Conservation (phyloP, 2,113 vertebrate genomes). For the Amazona guildingii region DNA sequence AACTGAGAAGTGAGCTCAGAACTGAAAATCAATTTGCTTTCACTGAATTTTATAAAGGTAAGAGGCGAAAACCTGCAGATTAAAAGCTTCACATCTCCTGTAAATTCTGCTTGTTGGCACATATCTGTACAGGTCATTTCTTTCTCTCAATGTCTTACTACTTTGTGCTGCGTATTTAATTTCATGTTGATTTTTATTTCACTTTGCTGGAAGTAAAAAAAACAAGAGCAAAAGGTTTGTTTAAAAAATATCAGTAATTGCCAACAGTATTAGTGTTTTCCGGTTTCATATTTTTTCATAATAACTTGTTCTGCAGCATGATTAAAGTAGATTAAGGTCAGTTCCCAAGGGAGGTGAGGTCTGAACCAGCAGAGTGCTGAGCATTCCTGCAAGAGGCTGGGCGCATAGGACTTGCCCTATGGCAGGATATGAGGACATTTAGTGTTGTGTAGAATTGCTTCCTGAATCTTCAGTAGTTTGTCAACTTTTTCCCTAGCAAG, state of each 20-base stretch:
- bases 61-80: conserved; percentile 16
- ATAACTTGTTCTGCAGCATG: conserved; percentile 1
- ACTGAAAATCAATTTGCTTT: conserved; percentile 60
- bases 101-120: neutral
- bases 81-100: neutral
- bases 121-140: neutral
- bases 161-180: neutral
- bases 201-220: conserved; percentile 34
- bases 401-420: neutral
- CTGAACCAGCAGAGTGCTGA: neutral
- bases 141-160: neutral
- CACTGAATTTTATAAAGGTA: conserved; percentile 27
- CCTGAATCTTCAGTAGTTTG: neutral
- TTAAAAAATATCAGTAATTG: conserved; percentile 24
- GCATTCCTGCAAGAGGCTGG: conserved; percentile 23
- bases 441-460: neutral
- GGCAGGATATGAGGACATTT: neutral
- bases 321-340: conserved; percentile 36
- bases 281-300: conserved; percentile 6
- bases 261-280: neutral
- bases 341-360: neutral
- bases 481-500: neutral
- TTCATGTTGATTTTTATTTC: conserved; percentile 47
- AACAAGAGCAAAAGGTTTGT: neutral
- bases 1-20: neutral